These are phyloP conservation scores for Temnothorax longispinosus DNA, from an alignment of 1,140 invertebrate species.

Conservation along the genomic window DNA sequence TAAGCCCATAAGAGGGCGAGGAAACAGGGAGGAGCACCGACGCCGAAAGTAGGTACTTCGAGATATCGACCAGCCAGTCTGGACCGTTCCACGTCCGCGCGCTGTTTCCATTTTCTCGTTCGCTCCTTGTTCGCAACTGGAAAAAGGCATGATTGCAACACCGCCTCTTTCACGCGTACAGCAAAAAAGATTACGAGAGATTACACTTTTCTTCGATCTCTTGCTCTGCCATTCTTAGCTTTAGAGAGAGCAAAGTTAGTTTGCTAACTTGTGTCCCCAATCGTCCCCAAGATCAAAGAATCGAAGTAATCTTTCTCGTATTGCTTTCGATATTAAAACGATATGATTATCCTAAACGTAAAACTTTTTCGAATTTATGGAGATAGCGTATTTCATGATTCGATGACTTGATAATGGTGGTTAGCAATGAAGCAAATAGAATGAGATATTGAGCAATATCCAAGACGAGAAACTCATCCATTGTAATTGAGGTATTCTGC, in stretches of 20 bases:
- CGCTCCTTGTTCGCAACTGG: slow-evolving; percentile 68
- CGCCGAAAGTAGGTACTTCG: slow-evolving; percentile 82
- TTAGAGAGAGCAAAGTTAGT: not conserved
- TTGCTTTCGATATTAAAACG: not conserved
- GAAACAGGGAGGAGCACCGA: slow-evolving; percentile 74
- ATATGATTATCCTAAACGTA: not conserved
- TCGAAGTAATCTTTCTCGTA: not conserved
- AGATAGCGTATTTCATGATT: not conserved
- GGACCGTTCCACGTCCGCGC: slow-evolving; percentile 77
- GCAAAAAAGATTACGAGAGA: slow-evolving; percentile 31
- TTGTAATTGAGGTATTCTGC: slow-evolving; percentile 18
- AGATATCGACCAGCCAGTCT: slow-evolving; percentile 81
- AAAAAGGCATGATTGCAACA: slow-evolving; percentile 70
- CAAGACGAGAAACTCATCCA: slow-evolving; percentile 32
- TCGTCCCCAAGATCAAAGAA: not conserved
- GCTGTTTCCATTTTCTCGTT: slow-evolving; percentile 77
- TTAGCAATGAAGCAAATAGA: not conserved
- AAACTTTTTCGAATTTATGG: not conserved
- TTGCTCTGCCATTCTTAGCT: not conserved
- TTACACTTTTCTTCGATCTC: slow-evolving; percentile 20
- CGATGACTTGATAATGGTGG: not conserved
- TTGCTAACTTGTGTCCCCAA: not conserved
- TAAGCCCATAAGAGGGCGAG: slow-evolving; percentile 71
- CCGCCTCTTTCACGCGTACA: slow-evolving; percentile 2
- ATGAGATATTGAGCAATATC: not conserved